Percentiles rank a stretch among this genome's conserved stretches.
These are phyloP conservation scores for Zaprionus africanus DNA, from an alignment of 1,140 invertebrate genomes.

Conservation along the genomic window DNA sequence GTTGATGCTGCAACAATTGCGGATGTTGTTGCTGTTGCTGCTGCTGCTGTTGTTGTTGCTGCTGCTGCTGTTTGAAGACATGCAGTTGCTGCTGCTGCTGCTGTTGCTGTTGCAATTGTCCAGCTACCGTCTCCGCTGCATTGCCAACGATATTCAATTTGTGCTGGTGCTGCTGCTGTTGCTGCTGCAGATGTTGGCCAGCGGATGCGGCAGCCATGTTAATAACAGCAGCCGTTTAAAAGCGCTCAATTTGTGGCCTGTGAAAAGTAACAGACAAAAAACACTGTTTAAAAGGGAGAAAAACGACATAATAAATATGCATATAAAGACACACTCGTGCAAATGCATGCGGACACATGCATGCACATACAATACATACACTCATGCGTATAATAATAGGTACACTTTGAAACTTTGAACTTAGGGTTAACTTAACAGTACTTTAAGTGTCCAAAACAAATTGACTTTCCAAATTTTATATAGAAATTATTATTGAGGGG, in stretches of 20 bases:
- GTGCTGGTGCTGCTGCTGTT: constrained; percentile 71
- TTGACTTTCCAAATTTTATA: no score
- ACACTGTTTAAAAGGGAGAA: constrained; percentile 18
- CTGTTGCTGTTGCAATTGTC: constrained; percentile 28
- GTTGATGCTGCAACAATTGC: constrained; percentile 63
- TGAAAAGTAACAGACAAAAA: constrained; percentile 26
- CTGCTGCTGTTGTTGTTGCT: constrained; percentile 56
- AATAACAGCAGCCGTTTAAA: constrained; percentile 64
- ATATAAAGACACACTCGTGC: neutral
- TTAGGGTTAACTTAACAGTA: no score
- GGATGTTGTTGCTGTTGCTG: constrained; percentile 60
- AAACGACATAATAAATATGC: neutral
- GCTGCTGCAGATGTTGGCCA: constrained; percentile 75
- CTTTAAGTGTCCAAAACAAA: no score
- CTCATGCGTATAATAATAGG: no score
- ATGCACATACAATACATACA: neutral
- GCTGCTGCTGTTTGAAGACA: constrained; percentile 59
- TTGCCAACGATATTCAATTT: constrained; percentile 71
- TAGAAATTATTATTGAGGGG: no score
- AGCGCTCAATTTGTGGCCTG: constrained; percentile 61
- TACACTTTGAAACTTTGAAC: no score
- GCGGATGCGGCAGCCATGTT: constrained; percentile 82
- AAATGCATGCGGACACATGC: neutral
- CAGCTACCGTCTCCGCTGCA: constrained; percentile 60
- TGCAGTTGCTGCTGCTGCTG: constrained; percentile 62